Evolutionary conservation across 1,140 invertebrate species (phyloP), one percentile per base, ranked within the genome.

Genomic region (Spodoptera litura): DNA sequence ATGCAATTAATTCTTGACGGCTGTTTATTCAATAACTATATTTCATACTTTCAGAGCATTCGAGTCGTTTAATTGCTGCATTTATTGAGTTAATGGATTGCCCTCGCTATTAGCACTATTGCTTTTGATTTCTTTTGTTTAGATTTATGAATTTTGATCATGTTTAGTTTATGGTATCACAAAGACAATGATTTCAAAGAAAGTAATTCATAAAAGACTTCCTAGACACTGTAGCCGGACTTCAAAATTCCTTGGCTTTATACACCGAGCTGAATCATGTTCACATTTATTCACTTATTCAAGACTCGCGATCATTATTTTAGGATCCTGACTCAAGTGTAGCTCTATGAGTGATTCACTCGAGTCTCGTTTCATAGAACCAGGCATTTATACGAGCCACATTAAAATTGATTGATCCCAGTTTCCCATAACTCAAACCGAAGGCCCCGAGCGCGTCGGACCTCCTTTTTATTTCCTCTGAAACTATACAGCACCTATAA

Each of bases 1-100:
- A 90, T 91, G 86, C 86, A 89, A 93, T 93, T 90, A 90, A 88
- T 91, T 89, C 84, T 86, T 87, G 81, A 82, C 79, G 76, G 80
- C 66, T 82, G 81, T 82, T 87, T 88, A 85, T 85, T 85, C 58
- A 83, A 79, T 81, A 81, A 81, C 70, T 78, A 81, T 83, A 80
- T 80, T 78, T 80, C 81, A 82, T 71, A 73, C 78, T 80, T 78
- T 80, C 79, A 72, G 64, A 73, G 66, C 64, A 31, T 70, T 68
- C 55, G 62, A 56, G 58, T 73, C 56, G 35, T 58, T 76, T 70
- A 76, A 82, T 78, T 70, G 75, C 64, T 55, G 59, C 68, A 49
- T 81, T 78, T 81, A 81, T 81, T 78, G 49, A 81, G 62, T 78
- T 61, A 53, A 70, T 31, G 44, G 49, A 84, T 85, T 86, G 61